A percentile compares a stretch with the other conserved stretches of the same genome.
These are phyloP conservation scores for Sebastes reedi DNA, from an alignment of 2,797 vertebrate genomes.

Conservation along the genomic window DNA sequence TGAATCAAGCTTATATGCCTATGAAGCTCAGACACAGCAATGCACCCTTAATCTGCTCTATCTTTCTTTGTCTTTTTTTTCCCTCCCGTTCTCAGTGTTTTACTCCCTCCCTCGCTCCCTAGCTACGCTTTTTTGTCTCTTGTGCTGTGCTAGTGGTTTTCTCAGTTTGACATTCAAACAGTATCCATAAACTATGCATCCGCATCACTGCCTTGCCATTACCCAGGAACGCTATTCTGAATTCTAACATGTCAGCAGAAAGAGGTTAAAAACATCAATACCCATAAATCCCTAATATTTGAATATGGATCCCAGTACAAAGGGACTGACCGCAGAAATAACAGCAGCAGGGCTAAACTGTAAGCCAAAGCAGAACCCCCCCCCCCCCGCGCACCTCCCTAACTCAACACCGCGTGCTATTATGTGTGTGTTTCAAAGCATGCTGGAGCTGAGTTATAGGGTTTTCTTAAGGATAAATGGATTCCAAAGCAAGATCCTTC, in stretches of 20 bases:
- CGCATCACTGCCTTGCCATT: constrained; percentile 62
- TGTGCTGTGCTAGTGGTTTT: constrained; percentile 68
- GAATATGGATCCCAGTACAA: constrained; percentile 75
- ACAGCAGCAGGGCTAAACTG: constrained; percentile 46
- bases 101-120: constrained; percentile 14
- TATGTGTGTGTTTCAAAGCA: constrained; percentile 61
- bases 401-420: constrained; percentile 49
- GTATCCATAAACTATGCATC: constrained; percentile 75
- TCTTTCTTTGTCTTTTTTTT: constrained; percentile 24
- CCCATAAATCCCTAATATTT: constrained; percentile 75
- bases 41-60: constrained; percentile 48
- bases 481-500: constrained; percentile 51
- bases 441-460: constrained; percentile 34
- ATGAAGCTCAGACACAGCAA: constrained; percentile 46
- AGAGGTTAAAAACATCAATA: constrained; percentile 78
- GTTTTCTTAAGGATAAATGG: constrained; percentile 53
- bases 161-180: constrained; percentile 71
- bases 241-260: constrained; percentile 77
- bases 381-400: not conserved
- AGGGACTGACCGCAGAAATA: constrained; percentile 64
- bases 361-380: constrained; percentile 54
- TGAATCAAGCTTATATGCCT: constrained; percentile 63
- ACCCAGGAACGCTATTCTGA: constrained; percentile 68
- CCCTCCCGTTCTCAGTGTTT: constrained; percentile 29
- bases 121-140: constrained; percentile 50